phyloP scores from a whole-genome alignment of 2,888 invertebrate genomes.

The Ormyrus rosae region DNA sequence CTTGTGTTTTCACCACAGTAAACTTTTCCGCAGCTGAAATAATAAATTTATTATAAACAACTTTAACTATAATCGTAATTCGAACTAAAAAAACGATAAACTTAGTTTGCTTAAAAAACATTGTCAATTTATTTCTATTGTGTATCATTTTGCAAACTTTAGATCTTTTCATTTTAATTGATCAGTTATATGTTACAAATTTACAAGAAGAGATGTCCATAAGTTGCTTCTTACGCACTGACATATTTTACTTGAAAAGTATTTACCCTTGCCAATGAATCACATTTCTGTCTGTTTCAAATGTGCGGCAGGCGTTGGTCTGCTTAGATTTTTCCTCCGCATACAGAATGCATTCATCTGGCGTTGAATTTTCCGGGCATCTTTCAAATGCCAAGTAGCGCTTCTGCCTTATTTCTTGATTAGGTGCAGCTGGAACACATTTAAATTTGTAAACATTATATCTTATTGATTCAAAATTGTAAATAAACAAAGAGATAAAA shows the following conservation, averaged over 20 bases:
- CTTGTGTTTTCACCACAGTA: constrained; percentile 15
- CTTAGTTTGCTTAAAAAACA: no score
- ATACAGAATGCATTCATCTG: constrained; percentile 3
- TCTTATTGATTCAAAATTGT: no score
- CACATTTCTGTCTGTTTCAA: neutral
- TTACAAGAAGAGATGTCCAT: no score
- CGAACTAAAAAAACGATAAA: neutral
- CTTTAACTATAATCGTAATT: neutral
- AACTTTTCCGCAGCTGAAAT: constrained; percentile 46
- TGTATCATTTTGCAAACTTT: no score
- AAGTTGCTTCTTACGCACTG: no score
- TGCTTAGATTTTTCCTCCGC: constrained; percentile 12
- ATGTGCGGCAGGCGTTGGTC: neutral
- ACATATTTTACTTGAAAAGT: neutral
- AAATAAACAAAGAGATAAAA: no score
- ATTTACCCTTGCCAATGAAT: constrained; percentile 41
- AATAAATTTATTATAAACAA: neutral
- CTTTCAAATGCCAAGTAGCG: constrained; percentile 15
- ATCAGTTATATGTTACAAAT: no score
- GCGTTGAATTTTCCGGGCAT: constrained; percentile 27
- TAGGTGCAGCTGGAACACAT: no score
- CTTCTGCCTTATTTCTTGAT: constrained; percentile 1
- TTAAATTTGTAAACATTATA: no score
- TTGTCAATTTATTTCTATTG: no score
- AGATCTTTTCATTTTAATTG: no score